A percentile compares a stretch with the other conserved stretches of the same genome.
Evolutionary conservation across 2,797 vertebrate genomes (phyloP).

Genomic region (Poecilia picta): DNA sequence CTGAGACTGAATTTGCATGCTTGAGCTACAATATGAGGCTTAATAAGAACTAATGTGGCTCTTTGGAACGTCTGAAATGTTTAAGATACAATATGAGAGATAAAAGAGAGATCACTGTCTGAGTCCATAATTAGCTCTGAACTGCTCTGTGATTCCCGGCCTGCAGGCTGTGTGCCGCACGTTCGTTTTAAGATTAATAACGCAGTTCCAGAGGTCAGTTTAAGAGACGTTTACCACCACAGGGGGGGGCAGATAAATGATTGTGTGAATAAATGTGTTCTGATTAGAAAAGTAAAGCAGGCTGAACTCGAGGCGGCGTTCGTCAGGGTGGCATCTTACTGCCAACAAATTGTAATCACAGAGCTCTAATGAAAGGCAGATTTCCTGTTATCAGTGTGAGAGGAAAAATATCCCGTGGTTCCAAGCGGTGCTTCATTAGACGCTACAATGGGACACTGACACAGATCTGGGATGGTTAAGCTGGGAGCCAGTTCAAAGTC

Average conservation of each 20-base stretch:
- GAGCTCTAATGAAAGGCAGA: conserved; percentile 62
- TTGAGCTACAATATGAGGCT: conserved; percentile 2
- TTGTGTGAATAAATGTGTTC: conserved; percentile 59
- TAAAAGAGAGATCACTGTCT: conserved; percentile 21
- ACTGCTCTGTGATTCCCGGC: conserved; percentile 12
- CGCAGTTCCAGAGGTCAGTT: conserved; percentile 51
- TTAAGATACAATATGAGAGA: conserved; percentile 6
- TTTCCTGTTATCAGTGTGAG: conserved; percentile 57
- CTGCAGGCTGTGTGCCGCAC: conserved; percentile 23
- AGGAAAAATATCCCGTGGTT: conserved; percentile 50
- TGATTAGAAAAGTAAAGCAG: conserved; percentile 55
- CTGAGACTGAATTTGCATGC: not conserved
- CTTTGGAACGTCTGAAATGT: conserved; percentile 12
- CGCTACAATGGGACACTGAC: conserved; percentile 73
- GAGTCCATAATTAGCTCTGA: conserved; percentile 45
- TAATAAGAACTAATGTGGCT: conserved; percentile 34
- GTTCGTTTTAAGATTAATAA: conserved; percentile 61
- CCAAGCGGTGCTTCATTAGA: conserved; percentile 65
- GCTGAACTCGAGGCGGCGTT: conserved; percentile 48
- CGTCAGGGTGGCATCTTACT: conserved; percentile 41
- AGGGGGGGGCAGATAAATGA: conserved; percentile 51
- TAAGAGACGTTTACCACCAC: conserved; percentile 56
- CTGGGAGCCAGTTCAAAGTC: conserved; percentile 74
- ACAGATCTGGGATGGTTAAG: conserved; percentile 71
- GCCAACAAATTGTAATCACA: conserved; percentile 60